Conservation (phyloP, 2,797 vertebrate species). For the Spondyliosoma cantharus region DNA sequence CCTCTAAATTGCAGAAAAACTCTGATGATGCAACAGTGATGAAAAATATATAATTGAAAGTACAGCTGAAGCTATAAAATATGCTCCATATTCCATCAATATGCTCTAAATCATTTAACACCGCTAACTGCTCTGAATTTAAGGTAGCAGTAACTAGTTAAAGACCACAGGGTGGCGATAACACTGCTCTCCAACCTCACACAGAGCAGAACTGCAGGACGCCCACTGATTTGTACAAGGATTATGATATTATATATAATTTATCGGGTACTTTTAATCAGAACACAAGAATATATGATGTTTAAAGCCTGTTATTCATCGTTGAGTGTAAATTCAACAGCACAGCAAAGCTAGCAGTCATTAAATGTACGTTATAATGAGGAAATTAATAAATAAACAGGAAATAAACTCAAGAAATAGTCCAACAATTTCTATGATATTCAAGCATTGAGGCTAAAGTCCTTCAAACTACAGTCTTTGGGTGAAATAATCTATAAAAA, state of each 20-base stretch:
- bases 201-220: not conserved
- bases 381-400: not conserved
- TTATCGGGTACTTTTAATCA: not conserved
- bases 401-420: not conserved
- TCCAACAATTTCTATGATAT: not conserved
- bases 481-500: too few relatives aligned
- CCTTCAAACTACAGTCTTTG: not conserved
- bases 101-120: not conserved
- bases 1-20: not conserved
- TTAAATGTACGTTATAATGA: rapidly evolving
- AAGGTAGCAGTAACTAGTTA: not conserved
- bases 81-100: too few relatives aligned
- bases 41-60: not conserved
- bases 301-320: not conserved
- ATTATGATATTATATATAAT: not conserved
- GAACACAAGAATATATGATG: not conserved
- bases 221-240: not conserved
- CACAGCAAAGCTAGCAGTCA: not conserved
- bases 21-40: not conserved
- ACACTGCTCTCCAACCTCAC: not conserved
- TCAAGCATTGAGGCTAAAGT: not conserved
- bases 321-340: not conserved
- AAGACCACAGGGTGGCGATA: constrained; percentile 52
- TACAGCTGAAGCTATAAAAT: not conserved
- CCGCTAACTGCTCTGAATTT: not conserved